Conservation (phyloP, 2,888 invertebrate species). For the Dasysyrphus tricinctus region DNA sequence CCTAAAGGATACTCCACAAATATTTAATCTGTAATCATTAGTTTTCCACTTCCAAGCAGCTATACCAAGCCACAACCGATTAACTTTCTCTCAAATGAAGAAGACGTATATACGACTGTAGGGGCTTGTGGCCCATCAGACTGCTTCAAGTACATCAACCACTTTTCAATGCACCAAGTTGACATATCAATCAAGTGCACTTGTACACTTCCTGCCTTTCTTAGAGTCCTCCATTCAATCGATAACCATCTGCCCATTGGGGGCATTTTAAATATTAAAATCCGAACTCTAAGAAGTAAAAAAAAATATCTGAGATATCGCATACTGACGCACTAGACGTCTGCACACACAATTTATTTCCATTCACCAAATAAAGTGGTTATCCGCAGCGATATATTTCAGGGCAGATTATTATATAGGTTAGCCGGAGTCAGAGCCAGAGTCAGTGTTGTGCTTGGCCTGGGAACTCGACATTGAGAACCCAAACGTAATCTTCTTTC, state of each 20-base stretch:
- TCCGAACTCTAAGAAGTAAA: slow-evolving; percentile 28
- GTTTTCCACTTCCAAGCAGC: slow-evolving; percentile 21
- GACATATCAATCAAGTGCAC: slow-evolving; percentile 74
- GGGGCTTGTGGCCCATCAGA: slow-evolving; percentile 3
- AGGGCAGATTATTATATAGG: slow-evolving; percentile 32
- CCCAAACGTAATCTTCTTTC: slow-evolving; percentile 48
- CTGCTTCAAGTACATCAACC: slow-evolving; percentile 48
- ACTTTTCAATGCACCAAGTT: slow-evolving; percentile 53
- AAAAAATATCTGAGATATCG: slow-evolving; percentile 5
- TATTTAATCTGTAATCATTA: slow-evolving; percentile 49
- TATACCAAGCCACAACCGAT: slow-evolving; percentile 46
- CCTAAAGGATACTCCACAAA: slow-evolving; percentile 61
- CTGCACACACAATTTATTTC: slow-evolving; percentile 57
- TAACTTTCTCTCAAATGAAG: slow-evolving; percentile 58
- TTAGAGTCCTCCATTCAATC: slow-evolving; percentile 40
- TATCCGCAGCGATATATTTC: not conserved
- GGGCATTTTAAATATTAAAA: slow-evolving; percentile 50
- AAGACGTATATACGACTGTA: slow-evolving; percentile 19
- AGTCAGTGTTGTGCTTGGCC: slow-evolving; percentile 60
- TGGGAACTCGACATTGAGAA: slow-evolving; percentile 46
- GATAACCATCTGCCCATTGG: slow-evolving; percentile 72
- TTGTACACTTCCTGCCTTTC: slow-evolving; percentile 56
- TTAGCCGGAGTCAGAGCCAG: slow-evolving; percentile 34
- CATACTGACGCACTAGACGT: slow-evolving; percentile 34
- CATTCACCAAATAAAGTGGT: slow-evolving; percentile 40